A percentile compares a stretch with the other conserved stretches of the same genome.
Evolutionary conservation across 2,888 invertebrate genomes (phyloP).

Genomic region (Brassicogethes aeneus): DNA sequence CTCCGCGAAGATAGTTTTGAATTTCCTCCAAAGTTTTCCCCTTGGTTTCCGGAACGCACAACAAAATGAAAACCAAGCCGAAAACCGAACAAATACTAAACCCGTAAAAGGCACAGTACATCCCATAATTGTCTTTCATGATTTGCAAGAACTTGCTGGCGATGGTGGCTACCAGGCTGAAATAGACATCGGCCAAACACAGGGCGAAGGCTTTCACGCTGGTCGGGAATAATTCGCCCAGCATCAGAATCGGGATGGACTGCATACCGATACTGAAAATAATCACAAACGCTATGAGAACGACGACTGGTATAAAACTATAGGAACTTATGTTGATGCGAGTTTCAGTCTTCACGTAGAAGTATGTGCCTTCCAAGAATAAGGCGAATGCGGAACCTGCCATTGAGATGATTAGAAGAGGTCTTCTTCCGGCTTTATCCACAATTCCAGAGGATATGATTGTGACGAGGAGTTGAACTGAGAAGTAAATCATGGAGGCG

Average conservation of each 20-base stretch:
- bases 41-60: slow-evolving; percentile 59
- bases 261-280: slow-evolving; percentile 47
- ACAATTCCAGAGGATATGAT: slow-evolving; percentile 49
- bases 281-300: slow-evolving; percentile 42
- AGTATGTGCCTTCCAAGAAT: slow-evolving; percentile 40
- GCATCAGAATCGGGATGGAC: slow-evolving; percentile 44
- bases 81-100: slow-evolving; percentile 51
- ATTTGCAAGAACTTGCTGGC: slow-evolving; percentile 43
- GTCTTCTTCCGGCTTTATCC: slow-evolving; percentile 47
- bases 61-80: slow-evolving; percentile 51
- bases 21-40: slow-evolving; percentile 62
- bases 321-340: slow-evolving; percentile 33
- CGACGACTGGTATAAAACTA: slow-evolving; percentile 40
- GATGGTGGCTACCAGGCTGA: slow-evolving; percentile 41
- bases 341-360: slow-evolving; percentile 38
- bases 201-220: slow-evolving; percentile 49
- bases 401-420: slow-evolving; percentile 46
- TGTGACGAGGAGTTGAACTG: slow-evolving; percentile 49
- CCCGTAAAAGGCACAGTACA: slow-evolving; percentile 57
- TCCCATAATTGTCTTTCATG: slow-evolving; percentile 48
- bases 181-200: slow-evolving; percentile 46
- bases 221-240: slow-evolving; percentile 48
- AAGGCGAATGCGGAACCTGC: slow-evolving; percentile 39
- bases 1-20: slow-evolving; percentile 51
- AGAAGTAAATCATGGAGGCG: slow-evolving; percentile 33